A percentile compares a stretch with the other conserved stretches of the same genome.
phyloP scores from a whole-genome alignment of 2,888 invertebrate species.

The Tetanocera ferruginea region DNA sequence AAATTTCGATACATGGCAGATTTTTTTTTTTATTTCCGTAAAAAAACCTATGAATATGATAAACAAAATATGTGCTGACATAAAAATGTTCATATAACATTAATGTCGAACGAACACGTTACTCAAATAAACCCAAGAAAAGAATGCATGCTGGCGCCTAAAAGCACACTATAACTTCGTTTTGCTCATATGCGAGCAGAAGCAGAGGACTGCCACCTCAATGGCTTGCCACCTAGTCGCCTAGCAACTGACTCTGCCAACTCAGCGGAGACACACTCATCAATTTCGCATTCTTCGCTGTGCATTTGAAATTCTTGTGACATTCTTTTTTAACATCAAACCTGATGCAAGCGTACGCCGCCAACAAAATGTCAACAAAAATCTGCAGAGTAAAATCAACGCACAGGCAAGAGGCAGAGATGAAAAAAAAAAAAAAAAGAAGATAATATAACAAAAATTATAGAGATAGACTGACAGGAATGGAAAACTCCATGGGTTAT shows the following conservation, averaged over 20 bases:
- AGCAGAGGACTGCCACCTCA: not conserved
- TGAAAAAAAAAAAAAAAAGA: not conserved
- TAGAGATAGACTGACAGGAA: not conserved
- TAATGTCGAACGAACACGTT: too few species aligned
- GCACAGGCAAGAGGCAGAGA: not conserved
- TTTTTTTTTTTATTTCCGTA: too few species aligned
- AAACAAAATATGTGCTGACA: too few species aligned
- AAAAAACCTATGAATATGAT: too few species aligned
- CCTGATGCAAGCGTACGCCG: not conserved
- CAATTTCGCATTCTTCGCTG: constrained; percentile 36
- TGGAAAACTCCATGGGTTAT: not conserved
- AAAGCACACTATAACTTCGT: too few species aligned
- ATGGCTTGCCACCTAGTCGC: not conserved
- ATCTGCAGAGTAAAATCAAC: constrained; percentile 37
- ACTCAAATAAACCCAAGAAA: too few species aligned
- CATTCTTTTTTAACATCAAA: constrained; percentile 38
- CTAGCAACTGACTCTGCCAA: not conserved
- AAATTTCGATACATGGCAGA: too few species aligned
- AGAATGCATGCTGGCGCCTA: too few species aligned
- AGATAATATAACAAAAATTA: not conserved
- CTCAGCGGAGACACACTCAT: not conserved
- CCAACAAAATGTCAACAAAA: constrained; percentile 31
- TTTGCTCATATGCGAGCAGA: not conserved
- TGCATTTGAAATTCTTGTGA: constrained; percentile 47
- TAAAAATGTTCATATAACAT: too few species aligned